phyloP scores from a whole-genome alignment of 2,113 vertebrate genomes.

The Nesogale talazaci region DNA sequence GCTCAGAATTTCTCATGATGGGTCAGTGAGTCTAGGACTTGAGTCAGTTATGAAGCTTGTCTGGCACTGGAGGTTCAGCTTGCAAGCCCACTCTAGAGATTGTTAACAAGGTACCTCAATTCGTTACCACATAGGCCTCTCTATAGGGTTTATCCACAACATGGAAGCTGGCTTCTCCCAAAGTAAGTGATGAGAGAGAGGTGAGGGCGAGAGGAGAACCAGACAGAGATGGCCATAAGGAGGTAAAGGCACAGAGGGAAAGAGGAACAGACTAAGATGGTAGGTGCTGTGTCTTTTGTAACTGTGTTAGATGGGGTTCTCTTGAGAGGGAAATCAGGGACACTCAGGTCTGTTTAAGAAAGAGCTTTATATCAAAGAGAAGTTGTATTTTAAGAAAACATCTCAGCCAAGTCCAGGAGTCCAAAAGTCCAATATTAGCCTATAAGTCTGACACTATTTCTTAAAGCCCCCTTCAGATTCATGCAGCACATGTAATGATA shows the following conservation, averaged over 20 bases:
- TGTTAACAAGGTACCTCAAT: not conserved
- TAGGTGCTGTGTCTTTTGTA: not conserved
- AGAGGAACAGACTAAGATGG: not conserved
- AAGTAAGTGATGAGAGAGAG: not conserved
- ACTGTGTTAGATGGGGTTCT: too few species aligned
- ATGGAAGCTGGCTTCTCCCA: not conserved
- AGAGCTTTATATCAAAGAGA: too few species aligned
- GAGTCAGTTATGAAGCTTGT: not conserved
- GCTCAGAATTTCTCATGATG: not conserved
- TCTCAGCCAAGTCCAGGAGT: too few species aligned
- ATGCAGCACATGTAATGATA: too few species aligned
- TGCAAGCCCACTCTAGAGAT: not conserved
- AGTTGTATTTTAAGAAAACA: too few species aligned
- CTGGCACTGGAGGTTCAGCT: not conserved
- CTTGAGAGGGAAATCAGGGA: too few species aligned
- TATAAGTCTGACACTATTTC: too few species aligned
- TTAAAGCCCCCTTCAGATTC: too few species aligned
- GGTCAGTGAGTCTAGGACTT: not conserved
- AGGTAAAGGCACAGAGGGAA: not conserved
- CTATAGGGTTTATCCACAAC: fast-evolving
- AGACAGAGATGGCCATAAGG: not conserved
- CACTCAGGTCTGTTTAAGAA: too few species aligned
- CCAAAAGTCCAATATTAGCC: too few species aligned
- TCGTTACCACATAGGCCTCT: not conserved
- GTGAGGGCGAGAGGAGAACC: too few species aligned